Evolutionary conservation across 2,797 vertebrate genomes (phyloP), one percentile per base, ranked within the genome.

Genomic region (Zenarchopterus dispar): DNA sequence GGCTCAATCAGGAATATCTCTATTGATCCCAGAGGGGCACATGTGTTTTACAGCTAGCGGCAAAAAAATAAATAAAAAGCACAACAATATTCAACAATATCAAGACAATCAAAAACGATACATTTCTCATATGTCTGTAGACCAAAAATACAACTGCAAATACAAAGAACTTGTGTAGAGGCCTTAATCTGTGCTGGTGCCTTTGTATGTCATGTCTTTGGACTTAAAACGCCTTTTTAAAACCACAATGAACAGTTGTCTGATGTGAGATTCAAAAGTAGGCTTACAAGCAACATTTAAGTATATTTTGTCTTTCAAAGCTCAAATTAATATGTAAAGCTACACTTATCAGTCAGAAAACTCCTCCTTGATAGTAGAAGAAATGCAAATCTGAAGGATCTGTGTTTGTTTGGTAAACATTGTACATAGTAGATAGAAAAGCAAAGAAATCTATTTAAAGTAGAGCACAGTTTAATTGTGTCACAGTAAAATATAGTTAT

Each of bases 371-470:
- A 0, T 64, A 64, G 43, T 73, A 18, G 65, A 39, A 57, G 4
- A 70, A 62, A 67, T 31, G 24, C 6, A 60, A 46, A 54, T 66
- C 68, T 76, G 82, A 87, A 83, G 69, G 71, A 80, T 79, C 21
- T 70, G 61, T 78, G 64, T 77, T 58, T 67, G 23, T 62, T 63
- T 80, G 13, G 62, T 51, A 60, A 58, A 73, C 59, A 57, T 65
- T 86, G 86, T 85, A 51, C 11, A 77, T 77, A 73, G 22, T 36
- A 56, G 43, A 31, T 39, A 54, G 44, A n/a, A 16, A 60, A 42
- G 67, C 64, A 67, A 72, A 73, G 56, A 70, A 24, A 28, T 69
- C 17, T 87, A 83, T 87, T 84, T 78, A 76, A 84, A 77, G 70
- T 66, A 75, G 60, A 62, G 31, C 46, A 73, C 63, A 57, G 44